A percentile compares a stretch with the other conserved stretches of the same genome.
phyloP scores from a whole-genome alignment of 2,888 invertebrate genomes.

The Stramonita haemastoma region DNA sequence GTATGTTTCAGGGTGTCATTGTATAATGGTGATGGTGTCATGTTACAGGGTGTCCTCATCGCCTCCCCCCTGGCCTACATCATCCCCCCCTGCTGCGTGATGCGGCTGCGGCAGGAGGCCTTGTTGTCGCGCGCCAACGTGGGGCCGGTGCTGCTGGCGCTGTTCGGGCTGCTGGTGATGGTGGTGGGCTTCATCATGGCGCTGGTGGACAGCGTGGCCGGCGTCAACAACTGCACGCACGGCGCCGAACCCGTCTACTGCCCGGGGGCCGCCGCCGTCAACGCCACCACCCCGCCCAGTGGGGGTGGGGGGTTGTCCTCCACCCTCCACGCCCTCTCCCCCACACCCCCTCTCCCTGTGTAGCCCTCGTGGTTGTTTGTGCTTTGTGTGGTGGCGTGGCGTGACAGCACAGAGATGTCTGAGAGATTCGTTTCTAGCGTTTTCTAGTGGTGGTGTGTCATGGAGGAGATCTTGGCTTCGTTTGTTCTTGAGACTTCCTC shows the following conservation, averaged over 20 bases:
- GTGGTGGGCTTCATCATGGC: slow-evolving; percentile 82
- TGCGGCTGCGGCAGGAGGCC: slow-evolving; percentile 85
- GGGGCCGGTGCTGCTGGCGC: slow-evolving; percentile 84
- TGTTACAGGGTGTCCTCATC: slow-evolving; percentile 85
- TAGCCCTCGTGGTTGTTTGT: not conserved
- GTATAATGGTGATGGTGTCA: too few relatives aligned
- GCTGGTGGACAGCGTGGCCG: slow-evolving; percentile 79
- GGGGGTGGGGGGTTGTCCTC: not conserved
- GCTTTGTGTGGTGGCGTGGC: too few relatives aligned
- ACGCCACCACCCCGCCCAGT: not conserved
- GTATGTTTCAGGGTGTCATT: not conserved
- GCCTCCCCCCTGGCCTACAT: slow-evolving; percentile 91
- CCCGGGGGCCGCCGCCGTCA: not conserved
- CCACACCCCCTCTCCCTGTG: slow-evolving; percentile 2
- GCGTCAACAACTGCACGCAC: slow-evolving; percentile 83
- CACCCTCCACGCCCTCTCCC: not conserved
- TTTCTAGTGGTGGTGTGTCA: too few relatives aligned
- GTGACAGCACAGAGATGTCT: too few relatives aligned
- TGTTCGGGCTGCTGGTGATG: slow-evolving; percentile 84
- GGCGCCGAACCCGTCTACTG: slow-evolving; percentile 84
- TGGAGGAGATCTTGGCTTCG: too few relatives aligned
- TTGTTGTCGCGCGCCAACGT: slow-evolving; percentile 84
- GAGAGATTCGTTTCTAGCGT: too few relatives aligned
- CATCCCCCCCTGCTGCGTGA: slow-evolving; percentile 87
- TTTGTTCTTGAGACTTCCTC: too few relatives aligned